Conservation (phyloP, 2,113 vertebrate species). For the Mustela nigripes region DNA sequence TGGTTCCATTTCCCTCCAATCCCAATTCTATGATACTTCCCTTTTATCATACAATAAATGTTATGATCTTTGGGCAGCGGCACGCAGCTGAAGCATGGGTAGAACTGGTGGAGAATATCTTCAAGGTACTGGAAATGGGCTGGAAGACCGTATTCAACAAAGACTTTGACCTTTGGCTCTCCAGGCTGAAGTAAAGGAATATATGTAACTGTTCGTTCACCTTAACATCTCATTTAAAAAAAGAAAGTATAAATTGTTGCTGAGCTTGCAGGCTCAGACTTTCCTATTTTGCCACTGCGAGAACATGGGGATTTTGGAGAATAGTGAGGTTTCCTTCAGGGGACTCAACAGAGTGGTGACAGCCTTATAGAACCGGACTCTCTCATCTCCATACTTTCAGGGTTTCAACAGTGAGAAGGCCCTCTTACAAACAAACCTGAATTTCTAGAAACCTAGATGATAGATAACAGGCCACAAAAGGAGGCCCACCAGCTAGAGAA, state of each 20-base stretch:
- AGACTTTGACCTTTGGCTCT: neutral
- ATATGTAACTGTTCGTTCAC: neutral
- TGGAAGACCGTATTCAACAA: neutral
- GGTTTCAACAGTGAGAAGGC: rapidly evolving
- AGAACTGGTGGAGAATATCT: neutral
- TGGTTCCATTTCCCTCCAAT: neutral
- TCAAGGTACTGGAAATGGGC: neutral
- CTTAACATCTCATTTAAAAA: neutral
- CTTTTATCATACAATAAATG: neutral
- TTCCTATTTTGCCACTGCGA: neutral
- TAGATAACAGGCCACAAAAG: neutral
- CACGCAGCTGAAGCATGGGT: neutral
- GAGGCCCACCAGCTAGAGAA: neutral
- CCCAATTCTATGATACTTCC: neutral
- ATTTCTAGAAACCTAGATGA: neutral
- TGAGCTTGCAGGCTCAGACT: neutral
- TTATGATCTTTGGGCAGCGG: neutral
- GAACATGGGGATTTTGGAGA: neutral
- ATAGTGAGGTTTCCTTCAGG: neutral
- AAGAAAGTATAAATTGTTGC: neutral
- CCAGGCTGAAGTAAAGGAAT: neutral
- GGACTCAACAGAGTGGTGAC: neutral
- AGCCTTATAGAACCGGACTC: neutral
- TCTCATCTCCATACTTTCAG: neutral
- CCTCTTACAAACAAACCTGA: neutral